These are phyloP conservation scores for Lytechinus pictus DNA, from an alignment of 35 echinoderm and acorn worm genomes.

Conservation along the genomic window DNA sequence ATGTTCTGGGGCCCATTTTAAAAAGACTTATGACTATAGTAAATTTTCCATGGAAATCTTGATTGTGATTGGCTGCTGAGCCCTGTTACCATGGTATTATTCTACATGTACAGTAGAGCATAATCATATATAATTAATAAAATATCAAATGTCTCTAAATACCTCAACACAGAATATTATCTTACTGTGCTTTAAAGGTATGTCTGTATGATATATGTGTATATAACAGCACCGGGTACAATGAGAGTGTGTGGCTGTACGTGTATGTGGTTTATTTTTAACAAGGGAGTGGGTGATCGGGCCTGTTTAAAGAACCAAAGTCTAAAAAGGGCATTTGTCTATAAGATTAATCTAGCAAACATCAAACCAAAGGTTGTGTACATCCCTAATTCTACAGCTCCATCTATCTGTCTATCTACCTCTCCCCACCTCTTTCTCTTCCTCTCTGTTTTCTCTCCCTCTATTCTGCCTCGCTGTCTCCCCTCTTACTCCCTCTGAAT, in stretches of 20 bases:
- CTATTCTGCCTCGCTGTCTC: neutral
- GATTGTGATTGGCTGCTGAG: no score
- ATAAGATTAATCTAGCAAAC: conserved; percentile 46
- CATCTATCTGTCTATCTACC: neutral
- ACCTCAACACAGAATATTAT: neutral
- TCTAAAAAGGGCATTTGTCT: conserved; percentile 42
- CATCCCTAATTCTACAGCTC: neutral
- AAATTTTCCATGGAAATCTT: no score
- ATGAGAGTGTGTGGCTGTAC: neutral
- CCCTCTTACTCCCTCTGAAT: neutral
- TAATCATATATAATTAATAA: neutral
- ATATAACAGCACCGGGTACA: neutral
- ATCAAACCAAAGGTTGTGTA: neutral
- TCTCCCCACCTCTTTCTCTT: neutral
- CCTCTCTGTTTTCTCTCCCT: neutral
- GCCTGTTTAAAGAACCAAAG: conserved; percentile 43
- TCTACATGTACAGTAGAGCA: no score
- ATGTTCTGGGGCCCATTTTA: no score
- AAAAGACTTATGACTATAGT: no score
- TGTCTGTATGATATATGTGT: neutral
- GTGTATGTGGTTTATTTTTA: neutral
- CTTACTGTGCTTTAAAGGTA: neutral
- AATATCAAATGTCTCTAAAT: neutral
- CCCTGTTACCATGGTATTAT: no score
- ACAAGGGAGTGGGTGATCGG: conserved; percentile 17